A percentile compares a stretch with the other conserved stretches of the same genome.
Conservation (phyloP, 2,888 invertebrate species). For the Ditula angustiorana region DNA sequence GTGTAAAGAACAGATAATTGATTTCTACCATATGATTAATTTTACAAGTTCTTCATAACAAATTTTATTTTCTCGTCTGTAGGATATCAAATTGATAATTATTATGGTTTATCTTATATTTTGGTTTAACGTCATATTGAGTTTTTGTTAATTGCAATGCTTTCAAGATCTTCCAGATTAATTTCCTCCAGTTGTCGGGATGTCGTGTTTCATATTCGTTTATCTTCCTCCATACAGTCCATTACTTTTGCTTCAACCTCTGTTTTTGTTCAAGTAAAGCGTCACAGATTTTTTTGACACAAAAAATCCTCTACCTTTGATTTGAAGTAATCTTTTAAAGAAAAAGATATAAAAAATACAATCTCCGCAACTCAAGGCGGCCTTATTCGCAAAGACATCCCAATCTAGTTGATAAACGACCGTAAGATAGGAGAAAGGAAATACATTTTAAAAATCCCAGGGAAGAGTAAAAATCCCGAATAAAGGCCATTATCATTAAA, state of each 20-base stretch:
- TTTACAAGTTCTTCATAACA: too few species aligned
- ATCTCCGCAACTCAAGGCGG: conserved; percentile 47
- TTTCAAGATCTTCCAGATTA: too few species aligned
- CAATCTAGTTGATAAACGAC: conserved; percentile 69
- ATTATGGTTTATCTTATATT: background rate
- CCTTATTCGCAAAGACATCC: conserved; percentile 59
- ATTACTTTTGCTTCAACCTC: background rate
- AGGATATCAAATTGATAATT: too few species aligned
- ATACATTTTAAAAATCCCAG: conserved; percentile 59
- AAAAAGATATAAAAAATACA: conserved; percentile 34
- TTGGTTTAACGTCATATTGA: background rate
- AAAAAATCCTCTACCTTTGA: conserved; percentile 20
- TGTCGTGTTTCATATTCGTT: background rate
- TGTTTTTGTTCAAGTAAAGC: background rate
- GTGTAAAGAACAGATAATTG: too few species aligned
- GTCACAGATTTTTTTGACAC: background rate
- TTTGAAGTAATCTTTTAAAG: conserved; percentile 28
- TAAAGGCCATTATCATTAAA: conserved; percentile 67
- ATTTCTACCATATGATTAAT: too few species aligned
- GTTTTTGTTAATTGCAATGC: too few species aligned
- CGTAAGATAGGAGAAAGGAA: conserved; percentile 63
- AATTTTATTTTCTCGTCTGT: too few species aligned
- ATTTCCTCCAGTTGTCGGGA: too few species aligned
- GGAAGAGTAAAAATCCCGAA: conserved; percentile 59
- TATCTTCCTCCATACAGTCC: background rate